phyloP scores from a whole-genome alignment of 1,140 invertebrate genomes.

The Drosophila paulistorum region DNA sequence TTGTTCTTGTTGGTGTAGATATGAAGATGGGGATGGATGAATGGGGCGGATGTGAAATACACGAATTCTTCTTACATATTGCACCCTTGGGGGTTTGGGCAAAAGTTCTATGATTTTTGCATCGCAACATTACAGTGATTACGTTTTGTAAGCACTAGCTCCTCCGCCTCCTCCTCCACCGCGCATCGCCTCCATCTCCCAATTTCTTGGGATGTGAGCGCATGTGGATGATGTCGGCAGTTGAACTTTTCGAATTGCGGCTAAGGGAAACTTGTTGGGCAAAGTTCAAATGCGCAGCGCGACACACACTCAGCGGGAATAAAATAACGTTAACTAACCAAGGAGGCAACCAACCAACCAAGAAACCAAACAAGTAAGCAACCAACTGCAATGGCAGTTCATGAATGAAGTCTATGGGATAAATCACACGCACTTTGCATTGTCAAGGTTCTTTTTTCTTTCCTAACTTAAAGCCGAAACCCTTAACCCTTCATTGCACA shows the following conservation, averaged over 20 bases:
- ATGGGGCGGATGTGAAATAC: constrained; percentile 58
- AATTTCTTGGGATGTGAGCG: constrained; percentile 9
- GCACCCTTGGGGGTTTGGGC: constrained; percentile 44
- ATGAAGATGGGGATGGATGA: neutral
- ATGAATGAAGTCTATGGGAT: constrained; percentile 4
- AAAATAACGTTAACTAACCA: constrained; percentile 36
- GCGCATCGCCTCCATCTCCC: neutral
- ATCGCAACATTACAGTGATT: constrained; percentile 73
- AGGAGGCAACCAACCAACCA: constrained; percentile 26
- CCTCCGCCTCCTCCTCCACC: neutral
- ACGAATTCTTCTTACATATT: constrained; percentile 68
- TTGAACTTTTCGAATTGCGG: constrained; percentile 64
- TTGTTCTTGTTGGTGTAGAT: neutral
- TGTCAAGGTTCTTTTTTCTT: neutral
- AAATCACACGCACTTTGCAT: constrained; percentile 4
- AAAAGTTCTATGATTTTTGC: constrained; percentile 63
- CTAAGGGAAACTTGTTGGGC: constrained; percentile 52
- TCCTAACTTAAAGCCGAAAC: neutral
- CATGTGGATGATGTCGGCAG: constrained; percentile 20
- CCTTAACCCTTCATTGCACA: too few species aligned
- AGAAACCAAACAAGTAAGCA: too few species aligned
- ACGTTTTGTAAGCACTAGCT: constrained; percentile 69
- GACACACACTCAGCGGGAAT: constrained; percentile 32
- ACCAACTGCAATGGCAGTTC: constrained; percentile 21
- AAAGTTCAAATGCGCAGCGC: constrained; percentile 60